Base-by-base conservation (phyloP, 1,140 invertebrate genomes). In the Saccostrea echinata region DNA sequence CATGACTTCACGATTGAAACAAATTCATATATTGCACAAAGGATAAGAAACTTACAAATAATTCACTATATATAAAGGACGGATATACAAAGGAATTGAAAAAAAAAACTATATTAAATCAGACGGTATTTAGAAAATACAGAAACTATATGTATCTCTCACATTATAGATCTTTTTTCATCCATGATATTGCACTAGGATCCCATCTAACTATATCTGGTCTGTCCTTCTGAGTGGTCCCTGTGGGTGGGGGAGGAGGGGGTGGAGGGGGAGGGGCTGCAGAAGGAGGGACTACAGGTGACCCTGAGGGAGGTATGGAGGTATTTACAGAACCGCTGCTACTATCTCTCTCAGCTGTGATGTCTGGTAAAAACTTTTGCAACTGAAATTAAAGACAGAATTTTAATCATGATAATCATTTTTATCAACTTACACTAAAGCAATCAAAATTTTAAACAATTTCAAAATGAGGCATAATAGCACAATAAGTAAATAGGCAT, bases 171-270 rank as follows among this genome's bases (percentile, higher is more conserved):
- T 89, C 76, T 88, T 93, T 93, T 84, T 90, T 91, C 92, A 93
- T 91, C 92, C 92, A 93, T 13, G 90, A 91, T 35, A 93, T 89
- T 81, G 71, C 86, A 71, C 86, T 89, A 6, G 89, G 88, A 84
- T 91, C 89, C 88, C 89, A 88, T 51, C 80, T 84, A 21, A 90
- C 86, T 30, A 91, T 89, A 21, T 90, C 52, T 51, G 88, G 76
- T 33, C n/a, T 83, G 35, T 57, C 21, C n/a, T 57, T 68, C 18
- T 27, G 21, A 30, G n/a, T 35, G 3, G 12, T 6, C 43, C 64
- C 43, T 84, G 85, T 86, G 8, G 85, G 53, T 55, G 88, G 88
- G 9, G 86, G 83, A 61, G 92, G 90, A 0, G 90, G 84, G 9
- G 71, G 88, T 13, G 89, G 71, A 52, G 86, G 89, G 18, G 81